Conservation (phyloP, 2,797 vertebrate genomes). For the Falco berigora region DNA sequence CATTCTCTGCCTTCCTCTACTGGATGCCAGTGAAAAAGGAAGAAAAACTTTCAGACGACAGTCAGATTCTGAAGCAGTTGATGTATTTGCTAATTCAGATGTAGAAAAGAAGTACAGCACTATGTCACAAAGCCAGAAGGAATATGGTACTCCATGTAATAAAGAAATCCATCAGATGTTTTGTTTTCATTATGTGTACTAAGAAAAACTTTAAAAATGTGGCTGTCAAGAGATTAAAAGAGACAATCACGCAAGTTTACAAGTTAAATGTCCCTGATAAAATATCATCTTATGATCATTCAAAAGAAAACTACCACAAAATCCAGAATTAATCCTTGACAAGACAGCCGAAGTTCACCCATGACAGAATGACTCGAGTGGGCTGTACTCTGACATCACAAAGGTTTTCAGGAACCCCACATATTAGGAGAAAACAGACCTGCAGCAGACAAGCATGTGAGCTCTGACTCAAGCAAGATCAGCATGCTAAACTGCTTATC, state of each 20-base stretch:
- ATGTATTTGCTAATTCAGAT: not conserved
- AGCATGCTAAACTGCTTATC: not conserved
- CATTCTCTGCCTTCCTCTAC: not conserved
- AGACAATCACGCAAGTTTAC: not conserved
- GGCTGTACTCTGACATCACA: not conserved
- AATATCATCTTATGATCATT: not conserved
- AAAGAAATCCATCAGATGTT: not conserved
- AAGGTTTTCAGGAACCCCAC: not conserved
- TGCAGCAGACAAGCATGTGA: not conserved
- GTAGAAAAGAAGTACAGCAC: not conserved
- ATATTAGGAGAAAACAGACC: not conserved
- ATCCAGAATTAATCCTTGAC: not conserved
- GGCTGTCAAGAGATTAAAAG: not conserved
- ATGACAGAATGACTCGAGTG: not conserved
- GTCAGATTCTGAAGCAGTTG: not conserved
- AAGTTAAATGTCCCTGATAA: not conserved
- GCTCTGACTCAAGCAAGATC: not conserved
- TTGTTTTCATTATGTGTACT: not conserved
- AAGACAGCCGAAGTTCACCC: not conserved
- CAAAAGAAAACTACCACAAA: not conserved
- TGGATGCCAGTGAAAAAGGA: not conserved
- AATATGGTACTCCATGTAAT: not conserved
- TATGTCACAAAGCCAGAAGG: not conserved
- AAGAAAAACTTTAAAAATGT: not conserved
- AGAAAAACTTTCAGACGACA: not conserved